These are phyloP conservation scores for Andrena bucephala DNA, from an alignment of 2,888 invertebrate species.

Conservation along the genomic window DNA sequence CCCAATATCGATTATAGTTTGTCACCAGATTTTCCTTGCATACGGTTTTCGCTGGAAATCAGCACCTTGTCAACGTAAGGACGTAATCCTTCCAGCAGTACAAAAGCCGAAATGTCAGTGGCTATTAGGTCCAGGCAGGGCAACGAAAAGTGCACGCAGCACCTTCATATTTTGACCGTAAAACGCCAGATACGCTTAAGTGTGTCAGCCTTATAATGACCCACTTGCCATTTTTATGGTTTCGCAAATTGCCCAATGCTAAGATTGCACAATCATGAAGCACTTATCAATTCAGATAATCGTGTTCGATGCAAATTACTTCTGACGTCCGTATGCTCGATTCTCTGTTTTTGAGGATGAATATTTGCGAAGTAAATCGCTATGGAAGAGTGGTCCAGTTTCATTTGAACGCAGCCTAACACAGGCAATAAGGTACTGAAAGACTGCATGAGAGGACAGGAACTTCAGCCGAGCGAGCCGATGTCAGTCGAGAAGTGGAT, in stretches of 20 bases:
- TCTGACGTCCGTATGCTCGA: background rate
- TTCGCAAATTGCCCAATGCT: conserved; percentile 5
- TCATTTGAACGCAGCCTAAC: conserved; percentile 37
- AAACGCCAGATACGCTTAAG: background rate
- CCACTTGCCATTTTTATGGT: conserved; percentile 6
- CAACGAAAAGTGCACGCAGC: background rate
- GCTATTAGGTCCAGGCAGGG: no score
- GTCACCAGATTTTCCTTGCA: background rate
- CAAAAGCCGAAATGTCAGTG: background rate
- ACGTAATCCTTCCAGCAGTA: background rate
- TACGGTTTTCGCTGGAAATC: background rate
- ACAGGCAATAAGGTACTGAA: conserved; percentile 49
- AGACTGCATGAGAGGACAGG: conserved; percentile 53
- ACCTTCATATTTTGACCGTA: background rate
- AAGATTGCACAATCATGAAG: conserved; percentile 18
- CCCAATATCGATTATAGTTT: conserved; percentile 12
- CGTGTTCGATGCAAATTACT: conserved; percentile 32
- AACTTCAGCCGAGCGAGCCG: conserved; percentile 56
- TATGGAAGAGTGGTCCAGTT: background rate
- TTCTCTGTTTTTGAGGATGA: background rate
- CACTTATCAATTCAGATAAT: conserved; percentile 31
- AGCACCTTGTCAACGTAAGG: background rate
- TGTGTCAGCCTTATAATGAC: conserved; percentile 6
- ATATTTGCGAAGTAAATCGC: conserved; percentile 17
- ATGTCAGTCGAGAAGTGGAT: conserved; percentile 61